Conservation (phyloP, 2,797 vertebrate species). For the Ateles fusciceps region DNA sequence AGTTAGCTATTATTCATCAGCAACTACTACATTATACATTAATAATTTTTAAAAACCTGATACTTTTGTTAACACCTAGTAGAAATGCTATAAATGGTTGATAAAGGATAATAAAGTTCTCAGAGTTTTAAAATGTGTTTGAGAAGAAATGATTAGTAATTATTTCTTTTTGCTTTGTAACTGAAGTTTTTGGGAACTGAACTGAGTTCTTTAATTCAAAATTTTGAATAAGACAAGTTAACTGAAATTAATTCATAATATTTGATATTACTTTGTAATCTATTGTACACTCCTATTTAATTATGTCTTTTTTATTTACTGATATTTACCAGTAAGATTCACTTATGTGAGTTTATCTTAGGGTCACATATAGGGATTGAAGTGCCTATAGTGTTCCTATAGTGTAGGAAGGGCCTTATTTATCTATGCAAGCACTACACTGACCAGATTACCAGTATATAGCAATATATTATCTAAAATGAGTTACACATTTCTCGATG, state of each 20-base stretch:
- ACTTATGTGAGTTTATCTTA: background rate
- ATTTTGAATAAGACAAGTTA: background rate
- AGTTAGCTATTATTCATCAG: background rate
- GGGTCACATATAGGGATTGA: background rate
- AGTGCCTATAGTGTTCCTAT: background rate
- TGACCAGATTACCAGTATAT: background rate
- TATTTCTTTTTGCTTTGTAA: background rate
- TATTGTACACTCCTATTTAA: background rate
- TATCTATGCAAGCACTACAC: background rate
- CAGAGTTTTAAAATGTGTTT: background rate
- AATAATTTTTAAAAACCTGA: background rate
- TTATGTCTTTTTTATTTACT: background rate
- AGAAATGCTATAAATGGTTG: background rate
- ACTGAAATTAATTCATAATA: background rate
- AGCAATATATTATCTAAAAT: background rate
- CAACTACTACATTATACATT: background rate
- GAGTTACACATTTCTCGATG: background rate
- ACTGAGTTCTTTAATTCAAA: background rate
- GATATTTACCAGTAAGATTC: background rate
- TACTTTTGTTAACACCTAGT: background rate
- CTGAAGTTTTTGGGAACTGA: background rate
- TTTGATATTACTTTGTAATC: background rate
- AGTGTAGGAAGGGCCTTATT: background rate
- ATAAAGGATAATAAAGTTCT: background rate
- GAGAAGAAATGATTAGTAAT: background rate